phyloP scores from a whole-genome alignment of 2,797 vertebrate species.

The Hypotaenidia philippensis region DNA sequence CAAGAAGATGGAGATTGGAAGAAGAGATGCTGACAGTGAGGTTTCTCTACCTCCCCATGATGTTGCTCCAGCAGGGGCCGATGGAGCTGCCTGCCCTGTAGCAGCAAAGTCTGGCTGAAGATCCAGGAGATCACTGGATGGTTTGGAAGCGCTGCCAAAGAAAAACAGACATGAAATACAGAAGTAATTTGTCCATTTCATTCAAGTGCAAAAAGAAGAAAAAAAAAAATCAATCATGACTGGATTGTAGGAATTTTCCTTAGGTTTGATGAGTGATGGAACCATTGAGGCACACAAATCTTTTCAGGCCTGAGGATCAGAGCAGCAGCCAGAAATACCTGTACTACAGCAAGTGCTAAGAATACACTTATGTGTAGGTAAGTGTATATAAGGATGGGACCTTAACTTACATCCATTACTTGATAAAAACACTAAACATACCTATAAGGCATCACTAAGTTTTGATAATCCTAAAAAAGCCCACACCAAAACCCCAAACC shows the following conservation, averaged over 20 bases:
- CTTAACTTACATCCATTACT: background rate
- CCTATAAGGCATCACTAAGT: background rate
- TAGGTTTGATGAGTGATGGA: background rate
- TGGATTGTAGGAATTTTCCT: background rate
- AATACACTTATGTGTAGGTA: background rate
- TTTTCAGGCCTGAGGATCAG: background rate
- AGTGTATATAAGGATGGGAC: background rate
- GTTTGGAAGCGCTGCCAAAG: constrained; percentile 85
- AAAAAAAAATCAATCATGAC: background rate
- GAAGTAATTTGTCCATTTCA: background rate
- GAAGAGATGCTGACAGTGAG: background rate
- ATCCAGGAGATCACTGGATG: constrained; percentile 91
- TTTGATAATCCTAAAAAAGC: background rate
- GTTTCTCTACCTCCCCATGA: constrained; percentile 91
- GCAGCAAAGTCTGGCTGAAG: constrained; percentile 91
- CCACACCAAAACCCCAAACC: background rate
- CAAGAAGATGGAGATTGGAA: background rate
- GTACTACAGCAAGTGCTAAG: background rate
- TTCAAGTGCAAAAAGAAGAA: accelerated
- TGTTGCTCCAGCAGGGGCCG: constrained; percentile 84
- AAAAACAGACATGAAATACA: background rate
- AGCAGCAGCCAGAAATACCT: background rate
- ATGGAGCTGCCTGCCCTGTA: constrained; percentile 82
- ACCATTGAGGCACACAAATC: background rate
- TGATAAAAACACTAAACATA: background rate